Conservation (phyloP, 2,113 vertebrate genomes). For the Hydrochoerus hydrochaeris region DNA sequence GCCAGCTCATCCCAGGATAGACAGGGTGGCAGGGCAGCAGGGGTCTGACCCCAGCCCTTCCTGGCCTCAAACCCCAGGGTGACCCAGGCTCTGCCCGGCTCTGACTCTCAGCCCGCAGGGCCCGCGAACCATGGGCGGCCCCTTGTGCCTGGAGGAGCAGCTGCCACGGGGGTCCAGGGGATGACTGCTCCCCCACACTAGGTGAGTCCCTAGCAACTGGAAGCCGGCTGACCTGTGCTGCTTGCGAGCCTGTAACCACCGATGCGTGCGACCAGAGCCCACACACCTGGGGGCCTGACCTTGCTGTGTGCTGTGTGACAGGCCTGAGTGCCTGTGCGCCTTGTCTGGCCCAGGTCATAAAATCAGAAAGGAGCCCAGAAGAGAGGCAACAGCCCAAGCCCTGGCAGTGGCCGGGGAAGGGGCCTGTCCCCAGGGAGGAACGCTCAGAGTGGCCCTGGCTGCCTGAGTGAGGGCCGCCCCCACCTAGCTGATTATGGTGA, state of each 20-base stretch:
- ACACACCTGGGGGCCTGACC: accelerated
- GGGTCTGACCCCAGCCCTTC: background rate
- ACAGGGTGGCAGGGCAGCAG: accelerated
- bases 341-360: too few relatives aligned
- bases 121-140: background rate
- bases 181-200: constrained; percentile 21
- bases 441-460: background rate
- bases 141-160: background rate
- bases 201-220: constrained; percentile 59
- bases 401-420: accelerated
- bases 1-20: background rate
- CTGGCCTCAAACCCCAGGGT: too few relatives aligned
- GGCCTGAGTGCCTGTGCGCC: accelerated
- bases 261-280: background rate
- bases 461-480: background rate
- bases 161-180: background rate
- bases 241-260: background rate
- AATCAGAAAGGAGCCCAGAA: background rate
- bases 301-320: accelerated
- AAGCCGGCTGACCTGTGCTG: background rate
- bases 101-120: background rate
- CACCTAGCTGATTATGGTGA: background rate
- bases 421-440: background rate
- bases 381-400: background rate
- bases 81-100: background rate